Base-by-base conservation (phyloP, 1,140 invertebrate species). In the Panagrolaimus sp. region DNA sequence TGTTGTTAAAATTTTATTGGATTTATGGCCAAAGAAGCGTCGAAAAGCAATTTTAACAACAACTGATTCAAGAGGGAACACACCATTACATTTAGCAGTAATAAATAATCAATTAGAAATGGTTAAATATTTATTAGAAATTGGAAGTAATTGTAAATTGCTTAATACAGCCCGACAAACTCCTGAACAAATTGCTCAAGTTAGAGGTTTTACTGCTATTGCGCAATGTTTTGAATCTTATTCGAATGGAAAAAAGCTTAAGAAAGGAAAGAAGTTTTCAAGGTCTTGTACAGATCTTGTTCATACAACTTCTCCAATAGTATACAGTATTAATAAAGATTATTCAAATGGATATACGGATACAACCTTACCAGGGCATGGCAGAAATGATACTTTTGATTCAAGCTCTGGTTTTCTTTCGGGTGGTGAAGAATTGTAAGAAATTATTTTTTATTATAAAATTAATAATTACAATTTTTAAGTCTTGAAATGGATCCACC, bases 31-130 rank as follows among this genome's bases (percentile, higher is more conserved):
- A 1, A 63, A 63, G 20, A 63, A 63, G 38, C 27, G 38, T 42
- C 27, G 62, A 27, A 31, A 43, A 42, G 62, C 27, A n/a, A 43
- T 63, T 38, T 43, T 63, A 11, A 14, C 27, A 31, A 42, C 42
- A n/a, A 16, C 16, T n/a, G 62, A 63, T 63, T 31, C 62, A 42
- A 16, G 62, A n/a, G 62, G 62, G 13, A 63, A 63, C 9, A 63
- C 62, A 14, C 62, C 62, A 4, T 27, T 63, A 4, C 62, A 63
- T 43, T 43, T 63, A n/a, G 62, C 62, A 1, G 62, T 27, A 8
- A 63, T 63, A n/a, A 63, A 27, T 63, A 63, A 63, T 38, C 62
- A 63, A 13, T 27, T 20, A n/a, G 7, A 9, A 9, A 63, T 63
- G 38, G 62, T 43, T 27, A 31, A 63, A 31, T 63, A 63, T 63